Base-by-base conservation (phyloP, 2,113 vertebrate species). In the Pelmatolapia mariae region DNA sequence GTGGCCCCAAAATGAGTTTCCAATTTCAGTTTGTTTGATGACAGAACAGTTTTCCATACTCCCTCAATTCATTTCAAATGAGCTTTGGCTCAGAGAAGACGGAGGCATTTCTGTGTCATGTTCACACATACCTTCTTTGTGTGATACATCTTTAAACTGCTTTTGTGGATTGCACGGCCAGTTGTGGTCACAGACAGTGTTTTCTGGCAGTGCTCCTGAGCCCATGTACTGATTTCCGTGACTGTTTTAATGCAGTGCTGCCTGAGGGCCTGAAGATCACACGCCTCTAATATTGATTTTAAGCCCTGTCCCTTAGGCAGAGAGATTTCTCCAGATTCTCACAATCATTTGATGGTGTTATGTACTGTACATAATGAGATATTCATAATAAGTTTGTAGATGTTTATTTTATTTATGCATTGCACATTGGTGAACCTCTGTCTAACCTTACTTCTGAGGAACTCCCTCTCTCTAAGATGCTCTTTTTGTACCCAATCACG, bases 61-160 rank as follows among this genome's bases (percentile, higher is more conserved):
- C 26, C 15, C 26, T 61, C 57, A 61, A 61, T 31, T 59, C 26
- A 59, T 59, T 59, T 59, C 56, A 31, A 59, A 1, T 16, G 26
- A 16, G 56, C 56, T 0, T 31, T 31, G 1, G 7, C 15, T 31
- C 56, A 10, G 26, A 59, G 56, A 31, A 31, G 57, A 31, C 3
- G 4, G 26, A 10, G 3, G 0, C 57, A 31, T 18, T 5, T 59
- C 26, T 59, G 15, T 16, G 8, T 59, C 57, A 18, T 10, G 26
- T 59, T 59, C 57, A 31, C 57, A 59, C 24, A 59, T 59, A 11
- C 10, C 40, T 43, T 43, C 26, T 31, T 29, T 31, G 57, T 18
- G 26, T 10, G 15, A 4, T 61, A 61, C 15, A 61, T 16, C 57
- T 31, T 61, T 61, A 61, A 61, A 31, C 26, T 31, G 8, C 26